A percentile compares a stretch with the other conserved stretches of the same genome.
These are phyloP conservation scores for Muraenolepis orangiensis DNA, from an alignment of 2,797 vertebrate species.

Conservation along the genomic window DNA sequence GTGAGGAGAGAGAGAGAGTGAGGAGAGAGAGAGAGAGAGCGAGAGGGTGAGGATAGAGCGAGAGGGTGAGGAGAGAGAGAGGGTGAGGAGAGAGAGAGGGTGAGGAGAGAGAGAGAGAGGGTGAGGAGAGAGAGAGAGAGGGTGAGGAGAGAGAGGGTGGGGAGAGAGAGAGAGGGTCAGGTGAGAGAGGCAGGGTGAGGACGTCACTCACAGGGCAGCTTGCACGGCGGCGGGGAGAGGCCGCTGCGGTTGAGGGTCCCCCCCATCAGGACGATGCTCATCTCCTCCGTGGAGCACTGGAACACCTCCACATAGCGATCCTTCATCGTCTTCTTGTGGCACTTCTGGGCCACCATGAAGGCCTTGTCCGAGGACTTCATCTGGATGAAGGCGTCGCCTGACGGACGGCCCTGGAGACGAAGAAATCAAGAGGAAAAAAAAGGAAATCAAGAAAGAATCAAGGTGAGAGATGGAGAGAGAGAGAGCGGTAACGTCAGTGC, in stretches of 20 bases:
- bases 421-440: too few relatives aligned
- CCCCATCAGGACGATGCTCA: conserved; percentile 98
- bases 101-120: too few relatives aligned
- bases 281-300: conserved; percentile 96
- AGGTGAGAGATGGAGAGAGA: not conserved
- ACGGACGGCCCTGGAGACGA: conserved; percentile 91
- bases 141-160: not conserved
- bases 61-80: too few relatives aligned
- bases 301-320: conserved; percentile 97
- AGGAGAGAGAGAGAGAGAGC: too few relatives aligned
- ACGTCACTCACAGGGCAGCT: conserved; percentile 83
- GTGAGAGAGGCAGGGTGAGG: not conserved
- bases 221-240: conserved; percentile 95
- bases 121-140: not conserved
- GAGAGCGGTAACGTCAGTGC: not conserved
- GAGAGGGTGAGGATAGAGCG: not conserved
- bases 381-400: conserved; percentile 95
- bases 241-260: conserved; percentile 95
- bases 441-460: too few relatives aligned
- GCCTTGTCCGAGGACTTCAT: conserved; percentile 93
- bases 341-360: conserved; percentile 89
- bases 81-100: too few relatives aligned
- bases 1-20: too few relatives aligned
- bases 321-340: conserved; percentile 98
- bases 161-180: not conserved